Evolutionary conservation across 2,888 invertebrate genomes (phyloP), one percentile per base, ranked within the genome.

Genomic region (Harpagoxenus sublaevis): DNA sequence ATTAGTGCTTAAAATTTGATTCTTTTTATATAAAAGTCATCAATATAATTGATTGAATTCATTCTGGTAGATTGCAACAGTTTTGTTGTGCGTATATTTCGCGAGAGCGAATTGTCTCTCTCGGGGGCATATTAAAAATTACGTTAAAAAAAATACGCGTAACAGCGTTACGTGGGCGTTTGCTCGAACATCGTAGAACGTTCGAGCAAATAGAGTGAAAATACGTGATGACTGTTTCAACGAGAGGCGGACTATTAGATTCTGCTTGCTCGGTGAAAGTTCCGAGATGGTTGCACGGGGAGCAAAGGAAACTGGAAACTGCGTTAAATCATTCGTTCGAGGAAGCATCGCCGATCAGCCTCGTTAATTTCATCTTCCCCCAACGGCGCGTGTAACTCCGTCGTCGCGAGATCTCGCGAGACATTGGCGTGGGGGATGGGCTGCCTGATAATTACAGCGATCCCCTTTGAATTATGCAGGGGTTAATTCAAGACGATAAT

Each of bases 291-390:
- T 71, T 81, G 71, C 79, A 60, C 23, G 73, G 60, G 53, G 39
- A 62, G 79, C 48, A 79, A 79, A 79, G 79, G 79, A 79, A 79
- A 79, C 48, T 79, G 79, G 73, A 73, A 81, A 81, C 79, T 81
- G 48, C 79, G 71, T 81, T 81, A 81, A 81, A 81, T 81, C 79
- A 81, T 51, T 62, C 79, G 79, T 81, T 81, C 65, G 77, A 65
- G 82, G 68, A 45, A 55, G 83, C 68, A 62, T 81, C 82, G 82
- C 60, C 68, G 82, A 84, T 83, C 71, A 55, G 23, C 62, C 84
- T 83, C 71, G 71, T 84, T 84, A 84, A 70, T 70, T 71, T 55
- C 71, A 48, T 81, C 74, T 74, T 74, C 60, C 48, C 35, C 39
- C 42, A 73, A 60, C 74, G 55, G 35, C 57, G 45, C 48, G 79